A percentile compares a stretch with the other conserved stretches of the same genome.
These are phyloP conservation scores for Sinhomidia bicolor DNA, from an alignment of 2,888 invertebrate genomes.

Conservation along the genomic window DNA sequence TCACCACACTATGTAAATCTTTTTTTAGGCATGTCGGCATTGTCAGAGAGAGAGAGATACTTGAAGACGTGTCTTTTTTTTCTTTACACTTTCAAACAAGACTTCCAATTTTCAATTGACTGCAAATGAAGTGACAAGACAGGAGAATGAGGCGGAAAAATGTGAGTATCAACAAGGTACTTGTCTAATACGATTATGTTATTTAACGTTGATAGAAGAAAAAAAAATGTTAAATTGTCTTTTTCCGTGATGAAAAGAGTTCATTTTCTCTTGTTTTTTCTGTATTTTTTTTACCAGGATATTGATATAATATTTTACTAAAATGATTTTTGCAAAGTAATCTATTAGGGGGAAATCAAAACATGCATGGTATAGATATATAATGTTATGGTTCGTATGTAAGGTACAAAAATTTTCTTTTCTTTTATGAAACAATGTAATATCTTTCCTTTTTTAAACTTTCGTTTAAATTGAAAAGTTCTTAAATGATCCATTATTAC, in stretches of 20 bases:
- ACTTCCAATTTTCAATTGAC: constrained; percentile 53
- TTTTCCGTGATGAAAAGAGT: constrained; percentile 43
- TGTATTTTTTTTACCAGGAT: not conserved
- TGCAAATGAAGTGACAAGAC: constrained; percentile 65
- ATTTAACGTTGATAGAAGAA: constrained; percentile 35
- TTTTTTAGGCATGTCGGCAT: constrained; percentile 15
- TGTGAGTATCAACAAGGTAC: not conserved
- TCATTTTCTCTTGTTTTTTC: constrained; percentile 3
- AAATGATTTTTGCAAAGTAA: too few relatives aligned
- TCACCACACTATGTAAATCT: not conserved
- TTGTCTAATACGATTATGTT: not conserved
- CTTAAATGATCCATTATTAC: too few relatives aligned
- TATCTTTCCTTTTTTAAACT: too few relatives aligned
- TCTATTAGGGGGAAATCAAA: too few relatives aligned
- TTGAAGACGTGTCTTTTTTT: not conserved
- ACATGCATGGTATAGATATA: too few relatives aligned
- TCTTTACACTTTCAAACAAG: not conserved
- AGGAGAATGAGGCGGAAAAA: constrained; percentile 27
- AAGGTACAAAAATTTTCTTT: too few relatives aligned
- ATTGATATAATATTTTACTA: too few relatives aligned
- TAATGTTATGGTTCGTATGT: too few relatives aligned
- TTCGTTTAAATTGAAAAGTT: too few relatives aligned
- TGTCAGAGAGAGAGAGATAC: not conserved
- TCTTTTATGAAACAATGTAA: too few relatives aligned
- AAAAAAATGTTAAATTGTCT: constrained; percentile 54